Evolutionary conservation across 2,797 vertebrate genomes (phyloP).

Genomic region (Poeciliopsis gracilis): DNA sequence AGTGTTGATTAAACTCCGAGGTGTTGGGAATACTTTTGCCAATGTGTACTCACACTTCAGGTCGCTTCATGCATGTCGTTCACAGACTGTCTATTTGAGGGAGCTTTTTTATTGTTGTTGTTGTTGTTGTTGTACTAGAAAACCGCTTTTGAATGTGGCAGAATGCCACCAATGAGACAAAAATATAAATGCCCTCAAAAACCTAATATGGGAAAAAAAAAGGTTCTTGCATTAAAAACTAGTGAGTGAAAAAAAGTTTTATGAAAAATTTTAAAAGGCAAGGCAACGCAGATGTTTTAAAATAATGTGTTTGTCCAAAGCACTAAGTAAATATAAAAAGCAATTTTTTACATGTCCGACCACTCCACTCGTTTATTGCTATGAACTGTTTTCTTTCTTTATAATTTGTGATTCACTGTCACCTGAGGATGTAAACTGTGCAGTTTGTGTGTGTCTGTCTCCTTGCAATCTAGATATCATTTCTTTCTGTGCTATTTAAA

Average conservation of each 20-base stretch:
- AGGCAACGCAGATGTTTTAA: not conserved
- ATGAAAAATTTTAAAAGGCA: not conserved
- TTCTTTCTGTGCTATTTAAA: not conserved
- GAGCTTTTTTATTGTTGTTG: too few relatives aligned
- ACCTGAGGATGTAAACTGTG: not conserved
- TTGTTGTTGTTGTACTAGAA: not conserved
- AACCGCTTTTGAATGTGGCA: not conserved
- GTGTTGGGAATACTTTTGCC: not conserved
- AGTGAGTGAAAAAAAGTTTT: not conserved
- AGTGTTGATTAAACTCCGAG: constrained; percentile 1
- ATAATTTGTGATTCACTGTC: not conserved
- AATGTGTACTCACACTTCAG: not conserved
- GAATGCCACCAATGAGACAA: not conserved
- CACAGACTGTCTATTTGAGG: not conserved
- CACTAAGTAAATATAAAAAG: not conserved
- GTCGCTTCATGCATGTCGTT: not conserved
- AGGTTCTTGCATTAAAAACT: not conserved
- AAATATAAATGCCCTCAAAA: not conserved
- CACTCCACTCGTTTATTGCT: not conserved
- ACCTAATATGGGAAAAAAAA: not conserved
- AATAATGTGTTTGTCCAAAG: not conserved
- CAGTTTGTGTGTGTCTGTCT: not conserved
- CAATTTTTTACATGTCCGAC: not conserved
- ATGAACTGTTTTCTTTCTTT: not conserved
- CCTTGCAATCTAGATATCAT: not conserved